Conservation (phyloP, 2,113 vertebrate species). For the Pelecanus crispus region DNA sequence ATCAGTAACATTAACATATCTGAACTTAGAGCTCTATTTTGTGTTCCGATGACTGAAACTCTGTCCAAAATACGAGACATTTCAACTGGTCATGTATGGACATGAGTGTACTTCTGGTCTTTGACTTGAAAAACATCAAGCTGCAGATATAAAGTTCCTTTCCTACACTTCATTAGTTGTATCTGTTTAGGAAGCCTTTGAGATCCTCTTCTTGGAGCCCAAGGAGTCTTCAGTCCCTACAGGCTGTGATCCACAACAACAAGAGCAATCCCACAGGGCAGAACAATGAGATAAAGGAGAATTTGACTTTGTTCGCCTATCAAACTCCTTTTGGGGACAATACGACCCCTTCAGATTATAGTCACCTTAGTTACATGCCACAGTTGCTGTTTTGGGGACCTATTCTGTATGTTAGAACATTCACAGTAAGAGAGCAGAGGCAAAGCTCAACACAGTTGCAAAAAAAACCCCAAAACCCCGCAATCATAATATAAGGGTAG, state of each 20-base stretch:
- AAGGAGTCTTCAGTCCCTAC: background rate
- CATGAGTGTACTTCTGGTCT: background rate
- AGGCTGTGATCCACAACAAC: background rate
- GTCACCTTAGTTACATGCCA: background rate
- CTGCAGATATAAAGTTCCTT: background rate
- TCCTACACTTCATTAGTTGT: background rate
- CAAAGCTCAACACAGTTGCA: background rate
- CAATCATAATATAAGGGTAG: background rate
- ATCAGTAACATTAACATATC: background rate
- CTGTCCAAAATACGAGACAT: background rate
- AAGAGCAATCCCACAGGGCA: background rate
- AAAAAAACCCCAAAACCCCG: background rate
- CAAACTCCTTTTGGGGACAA: background rate
- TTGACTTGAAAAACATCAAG: background rate
- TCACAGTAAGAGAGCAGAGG: background rate
- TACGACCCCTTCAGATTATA: background rate
- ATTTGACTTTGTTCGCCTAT: background rate
- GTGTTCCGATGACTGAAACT: background rate
- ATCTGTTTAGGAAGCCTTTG: background rate
- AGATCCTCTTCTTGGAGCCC: background rate
- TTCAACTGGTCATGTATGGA: background rate
- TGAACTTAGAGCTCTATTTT: background rate
- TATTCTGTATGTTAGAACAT: background rate
- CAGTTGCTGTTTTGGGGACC: background rate
- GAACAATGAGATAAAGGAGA: background rate